A percentile compares a stretch with the other conserved stretches of the same genome.
phyloP scores from a whole-genome alignment of 2,113 vertebrate genomes.

The Collichthys lucidus region DNA sequence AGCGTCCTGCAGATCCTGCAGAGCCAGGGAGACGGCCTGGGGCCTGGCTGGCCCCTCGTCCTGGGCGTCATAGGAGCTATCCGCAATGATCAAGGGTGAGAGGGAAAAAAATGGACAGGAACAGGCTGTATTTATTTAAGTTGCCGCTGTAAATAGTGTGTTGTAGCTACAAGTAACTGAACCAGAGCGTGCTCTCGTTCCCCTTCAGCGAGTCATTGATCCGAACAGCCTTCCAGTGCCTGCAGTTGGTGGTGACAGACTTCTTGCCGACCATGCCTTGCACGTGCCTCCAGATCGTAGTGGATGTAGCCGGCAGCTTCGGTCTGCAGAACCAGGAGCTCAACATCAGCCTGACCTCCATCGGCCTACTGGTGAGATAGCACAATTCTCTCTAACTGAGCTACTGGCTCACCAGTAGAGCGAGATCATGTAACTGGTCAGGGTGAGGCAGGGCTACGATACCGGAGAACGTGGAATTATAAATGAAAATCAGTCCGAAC shows the following conservation, averaged over 20 bases:
- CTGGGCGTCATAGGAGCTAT: slow-evolving; percentile 98
- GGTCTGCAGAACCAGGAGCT: slow-evolving; percentile 99
- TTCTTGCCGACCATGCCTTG: slow-evolving; percentile 99
- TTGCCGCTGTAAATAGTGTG: neutral
- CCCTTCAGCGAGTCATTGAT: slow-evolving; percentile 93
- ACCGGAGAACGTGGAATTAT: neutral
- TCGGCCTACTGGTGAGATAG: slow-evolving; percentile 93
- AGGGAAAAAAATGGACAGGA: neutral
- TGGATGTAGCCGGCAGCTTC: slow-evolving; percentile 98
- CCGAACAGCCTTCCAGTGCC: slow-evolving; percentile 98
- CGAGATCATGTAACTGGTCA: neutral
- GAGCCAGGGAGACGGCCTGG: slow-evolving; percentile 96
- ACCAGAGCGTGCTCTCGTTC: neutral
- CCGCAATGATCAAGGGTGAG: slow-evolving; percentile 98
- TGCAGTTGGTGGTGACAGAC: slow-evolving; percentile 99
- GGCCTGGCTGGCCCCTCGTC: slow-evolving; percentile 96
- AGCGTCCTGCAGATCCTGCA: slow-evolving; percentile 98
- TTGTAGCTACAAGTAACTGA: neutral
- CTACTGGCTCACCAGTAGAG: neutral
- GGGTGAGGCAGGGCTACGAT: neutral
- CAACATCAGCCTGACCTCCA: slow-evolving; percentile 99
- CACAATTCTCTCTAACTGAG: neutral
- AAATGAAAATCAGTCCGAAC: neutral
- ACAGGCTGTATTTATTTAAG: neutral
- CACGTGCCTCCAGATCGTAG: slow-evolving; percentile 97